Evolutionary conservation across 1,140 invertebrate species (phyloP), one percentile per base, ranked within the genome.

Genomic region (Oscheius sp.): DNA sequence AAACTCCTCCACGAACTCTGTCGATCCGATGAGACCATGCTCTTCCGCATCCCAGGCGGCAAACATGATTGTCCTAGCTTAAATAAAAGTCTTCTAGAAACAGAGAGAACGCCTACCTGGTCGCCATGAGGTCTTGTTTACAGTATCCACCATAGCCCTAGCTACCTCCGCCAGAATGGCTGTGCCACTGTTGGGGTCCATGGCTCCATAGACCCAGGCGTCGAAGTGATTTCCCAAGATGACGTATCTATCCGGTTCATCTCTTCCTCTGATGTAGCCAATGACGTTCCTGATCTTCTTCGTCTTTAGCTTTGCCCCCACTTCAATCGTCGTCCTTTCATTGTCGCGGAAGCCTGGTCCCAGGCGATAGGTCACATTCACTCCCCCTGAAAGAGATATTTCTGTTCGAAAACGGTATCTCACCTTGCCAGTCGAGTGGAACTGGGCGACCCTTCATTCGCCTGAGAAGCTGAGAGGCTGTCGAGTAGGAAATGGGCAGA

Each of bases 221-320:
- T 89, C 88, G 63, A 87, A 77, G 69, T 89, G 88, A 72, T 87
- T 88, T 4, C 88, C 88, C 18, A 89, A 73, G 35, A 89, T 81
- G 23, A 89, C 82, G 79, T 88, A 89, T 2, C 88, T 77, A 78
- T 88, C 87, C 72, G 69, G 69, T 32, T 78, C 76, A 18, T 75
- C 71, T n/a, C 29, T 23, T 2, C 77, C 77, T 3, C 46, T 31
- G 26, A 78, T 67, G 61, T 74, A 75, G 1, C 76, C 77, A 35
- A 78, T 62, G 1, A 78, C 64, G 66, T 78, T 78, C 13, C 62
- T 18, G 45, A 77, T 75, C 31, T 34, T 63, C 32, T 63, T 63
- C 4, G 32, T 63, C 61, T 63, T 26, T 32, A 63, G 61, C 15
- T 32, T n/a, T 13, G 28, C 35, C 28, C 79, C 62, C n/a, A 83